Percentiles rank a stretch among this genome's conserved stretches.
These are phyloP conservation scores for Amniataba percoides DNA, from an alignment of 2,797 vertebrate species.

Conservation along the genomic window DNA sequence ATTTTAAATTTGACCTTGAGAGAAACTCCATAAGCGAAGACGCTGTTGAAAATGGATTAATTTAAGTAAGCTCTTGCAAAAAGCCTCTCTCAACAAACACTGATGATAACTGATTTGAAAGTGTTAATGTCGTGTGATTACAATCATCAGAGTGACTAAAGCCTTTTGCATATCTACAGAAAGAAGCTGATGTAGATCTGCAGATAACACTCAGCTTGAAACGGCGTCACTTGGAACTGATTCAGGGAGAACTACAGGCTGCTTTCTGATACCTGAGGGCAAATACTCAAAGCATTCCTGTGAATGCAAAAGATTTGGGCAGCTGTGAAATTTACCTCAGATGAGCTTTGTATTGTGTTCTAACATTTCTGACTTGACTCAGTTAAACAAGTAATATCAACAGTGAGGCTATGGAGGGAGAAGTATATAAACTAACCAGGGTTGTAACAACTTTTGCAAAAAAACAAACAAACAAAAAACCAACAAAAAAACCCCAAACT, in stretches of 20 bases:
- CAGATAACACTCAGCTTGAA: not conserved
- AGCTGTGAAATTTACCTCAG: constrained; percentile 27
- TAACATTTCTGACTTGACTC: not conserved
- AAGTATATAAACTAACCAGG: not conserved
- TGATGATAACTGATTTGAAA: constrained; percentile 4
- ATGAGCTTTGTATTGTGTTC: constrained; percentile 19
- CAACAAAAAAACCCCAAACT: too few species aligned
- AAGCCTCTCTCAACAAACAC: constrained; percentile 1
- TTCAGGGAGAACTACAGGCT: constrained; percentile 14
- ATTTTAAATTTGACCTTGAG: constrained; percentile 54
- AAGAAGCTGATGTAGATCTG: constrained; percentile 13
- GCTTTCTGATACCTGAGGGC: not conserved
- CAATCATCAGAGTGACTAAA: constrained; percentile 11
- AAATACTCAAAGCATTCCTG: constrained; percentile 12
- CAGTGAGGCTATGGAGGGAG: not conserved
- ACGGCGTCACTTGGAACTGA: not conserved
- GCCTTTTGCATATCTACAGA: not conserved
- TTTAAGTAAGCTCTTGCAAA: not conserved
- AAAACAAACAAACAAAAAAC: too few species aligned
- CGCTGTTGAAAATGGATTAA: not conserved
- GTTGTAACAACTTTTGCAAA: too few species aligned
- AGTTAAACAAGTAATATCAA: not conserved
- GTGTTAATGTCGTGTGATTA: not conserved
- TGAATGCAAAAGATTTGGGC: constrained; percentile 16
- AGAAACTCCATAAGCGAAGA: constrained; percentile 15